Evolutionary conservation across 1,140 invertebrate species (phyloP).

Genomic region (Neodiprion pinetum): DNA sequence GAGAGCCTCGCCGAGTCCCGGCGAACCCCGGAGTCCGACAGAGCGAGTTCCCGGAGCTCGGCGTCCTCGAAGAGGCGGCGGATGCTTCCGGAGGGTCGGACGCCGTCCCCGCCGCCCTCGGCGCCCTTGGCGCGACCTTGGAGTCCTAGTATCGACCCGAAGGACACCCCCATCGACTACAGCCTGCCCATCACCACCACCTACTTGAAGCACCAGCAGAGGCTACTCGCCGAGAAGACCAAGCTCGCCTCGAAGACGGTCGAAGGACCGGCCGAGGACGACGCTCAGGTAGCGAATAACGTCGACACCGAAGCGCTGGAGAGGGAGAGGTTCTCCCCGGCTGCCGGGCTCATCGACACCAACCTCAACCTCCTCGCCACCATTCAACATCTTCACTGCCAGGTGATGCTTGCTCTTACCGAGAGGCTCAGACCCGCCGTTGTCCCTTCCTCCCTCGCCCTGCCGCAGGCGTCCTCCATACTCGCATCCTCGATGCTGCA

Average conservation of each 20-base stretch:
- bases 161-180: slow-evolving; percentile 71
- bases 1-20: slow-evolving; percentile 42
- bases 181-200: slow-evolving; percentile 86
- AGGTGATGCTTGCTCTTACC: slow-evolving; percentile 59
- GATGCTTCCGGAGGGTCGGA: slow-evolving; percentile 54
- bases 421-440: slow-evolving; percentile 51
- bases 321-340: slow-evolving; percentile 46
- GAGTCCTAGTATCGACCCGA: slow-evolving; percentile 51
- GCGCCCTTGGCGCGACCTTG: slow-evolving; percentile 49
- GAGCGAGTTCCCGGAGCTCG: slow-evolving; percentile 52
- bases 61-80: slow-evolving; percentile 57
- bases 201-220: slow-evolving; percentile 82
- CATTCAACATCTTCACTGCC: slow-evolving; percentile 58
- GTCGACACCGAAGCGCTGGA: slow-evolving; percentile 29
- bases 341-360: slow-evolving; percentile 56
- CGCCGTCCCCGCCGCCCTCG: slow-evolving; percentile 49
- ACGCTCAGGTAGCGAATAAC: not conserved
- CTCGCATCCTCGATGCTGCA: slow-evolving; percentile 34
- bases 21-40: slow-evolving; percentile 52
- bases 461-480: slow-evolving; percentile 40
- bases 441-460: slow-evolving; percentile 39
- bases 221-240: slow-evolving; percentile 50
- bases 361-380: slow-evolving; percentile 58
- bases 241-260: slow-evolving; percentile 32
- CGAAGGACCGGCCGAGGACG: slow-evolving; percentile 14